Percentiles rank a stretch among this genome's conserved stretches.
These are phyloP conservation scores for Griposia aprilina DNA, from an alignment of 2,888 invertebrate genomes.

Conservation along the genomic window DNA sequence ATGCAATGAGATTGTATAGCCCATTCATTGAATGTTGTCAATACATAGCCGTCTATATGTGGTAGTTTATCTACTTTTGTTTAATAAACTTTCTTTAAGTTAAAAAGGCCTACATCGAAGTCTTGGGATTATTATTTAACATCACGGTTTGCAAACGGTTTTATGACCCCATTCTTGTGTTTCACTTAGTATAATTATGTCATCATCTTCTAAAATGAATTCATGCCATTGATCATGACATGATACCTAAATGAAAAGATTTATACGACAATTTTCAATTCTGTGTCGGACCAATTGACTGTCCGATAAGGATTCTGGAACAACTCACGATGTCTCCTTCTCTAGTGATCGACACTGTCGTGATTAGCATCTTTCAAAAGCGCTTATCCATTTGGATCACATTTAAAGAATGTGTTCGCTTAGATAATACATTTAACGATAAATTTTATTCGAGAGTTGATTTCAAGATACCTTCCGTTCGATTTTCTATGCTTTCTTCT, in stretches of 20 bases:
- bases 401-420: not conserved
- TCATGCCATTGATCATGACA: not conserved
- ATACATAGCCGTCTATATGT: slow-evolving; percentile 38
- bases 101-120: not conserved
- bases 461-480: not conserved
- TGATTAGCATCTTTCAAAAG: not conserved
- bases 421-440: not conserved
- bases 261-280: not conserved
- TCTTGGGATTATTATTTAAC: not conserved
- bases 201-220: not conserved
- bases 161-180: not conserved
- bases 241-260: not conserved
- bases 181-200: not conserved
- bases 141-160: not conserved
- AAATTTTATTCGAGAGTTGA: not conserved
- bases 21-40: slow-evolving; percentile 59
- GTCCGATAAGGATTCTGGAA: not conserved
- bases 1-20: slow-evolving; percentile 45
- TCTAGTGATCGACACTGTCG: not conserved
- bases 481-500: not conserved
- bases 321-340: not conserved
- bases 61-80: slow-evolving; percentile 32
- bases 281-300: not conserved
- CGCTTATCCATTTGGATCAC: not conserved
- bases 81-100: slow-evolving; percentile 22